phyloP scores from a whole-genome alignment of 2,888 invertebrate species.

The Ethmia dodecea region DNA sequence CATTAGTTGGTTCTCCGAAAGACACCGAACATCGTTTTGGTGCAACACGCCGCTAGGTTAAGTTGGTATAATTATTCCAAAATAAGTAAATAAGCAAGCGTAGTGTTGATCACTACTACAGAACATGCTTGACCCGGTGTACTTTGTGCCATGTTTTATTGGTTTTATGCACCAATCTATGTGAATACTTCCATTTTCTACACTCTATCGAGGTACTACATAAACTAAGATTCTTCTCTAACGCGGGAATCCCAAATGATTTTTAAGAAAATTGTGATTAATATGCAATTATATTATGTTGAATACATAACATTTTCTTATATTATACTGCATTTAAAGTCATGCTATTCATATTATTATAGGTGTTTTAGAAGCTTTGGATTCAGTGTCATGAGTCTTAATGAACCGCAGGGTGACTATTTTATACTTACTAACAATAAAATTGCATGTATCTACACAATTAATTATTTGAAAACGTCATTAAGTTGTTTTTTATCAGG shows the following conservation, averaged over 20 bases:
- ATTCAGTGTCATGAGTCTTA: constrained; percentile 31
- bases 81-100: constrained; percentile 5
- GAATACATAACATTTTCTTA: no score
- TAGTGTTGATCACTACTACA: constrained; percentile 11
- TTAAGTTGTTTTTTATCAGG: no score
- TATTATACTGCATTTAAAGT: constrained; percentile 37
- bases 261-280: neutral
- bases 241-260: no score
- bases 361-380: no score
- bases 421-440: neutral
- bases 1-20: no score
- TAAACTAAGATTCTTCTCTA: no score
- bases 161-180: constrained; percentile 47
- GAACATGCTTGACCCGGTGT: constrained; percentile 11
- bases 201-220: constrained; percentile 65
- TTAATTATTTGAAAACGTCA: no score
- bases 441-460: constrained; percentile 1
- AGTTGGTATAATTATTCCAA: constrained; percentile 1
- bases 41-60: constrained; percentile 7
- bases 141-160: constrained; percentile 48
- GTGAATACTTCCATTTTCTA: constrained; percentile 65
- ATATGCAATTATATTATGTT: no score
- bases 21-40: constrained; percentile 11
- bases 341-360: no score
- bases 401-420: constrained; percentile 41